A percentile compares a stretch with the other conserved stretches of the same genome.
Conservation (phyloP, 2,888 invertebrate species). For the Axea sp. region DNA sequence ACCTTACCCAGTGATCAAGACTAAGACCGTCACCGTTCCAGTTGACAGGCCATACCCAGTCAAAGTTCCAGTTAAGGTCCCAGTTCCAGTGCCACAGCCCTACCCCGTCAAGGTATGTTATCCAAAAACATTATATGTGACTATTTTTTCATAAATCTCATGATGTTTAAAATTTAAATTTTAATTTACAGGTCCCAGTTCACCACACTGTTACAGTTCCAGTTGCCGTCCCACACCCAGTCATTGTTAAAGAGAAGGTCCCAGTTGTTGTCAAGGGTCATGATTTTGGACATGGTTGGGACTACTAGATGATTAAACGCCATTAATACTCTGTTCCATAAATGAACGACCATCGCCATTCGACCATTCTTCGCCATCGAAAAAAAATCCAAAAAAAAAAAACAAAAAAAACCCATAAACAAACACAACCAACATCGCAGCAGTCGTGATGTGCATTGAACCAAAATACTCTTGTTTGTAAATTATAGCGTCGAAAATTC, state of each 20-base stretch:
- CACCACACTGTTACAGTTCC: conserved; percentile 80
- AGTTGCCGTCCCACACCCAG: conserved; percentile 82
- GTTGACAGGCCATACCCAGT: conserved; percentile 81
- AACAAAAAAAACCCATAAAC: no score
- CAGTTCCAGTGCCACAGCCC: conserved; percentile 80
- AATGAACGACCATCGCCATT: conserved; percentile 29
- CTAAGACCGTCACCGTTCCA: conserved; percentile 78
- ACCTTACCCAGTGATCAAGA: conserved; percentile 79
- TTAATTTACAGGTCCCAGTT: conserved; percentile 75
- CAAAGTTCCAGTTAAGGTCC: conserved; percentile 81
- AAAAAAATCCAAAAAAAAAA: conserved; percentile 5
- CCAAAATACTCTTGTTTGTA: conserved; percentile 69
- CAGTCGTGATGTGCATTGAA: conserved; percentile 67
- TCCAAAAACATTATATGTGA: no score
- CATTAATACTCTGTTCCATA: conserved; percentile 4
- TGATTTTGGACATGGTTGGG: conserved; percentile 61
- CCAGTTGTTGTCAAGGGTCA: conserved; percentile 72
- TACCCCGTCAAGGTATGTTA: conserved; percentile 80
- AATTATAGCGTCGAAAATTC: conserved; percentile 68
- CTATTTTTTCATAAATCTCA: no score
- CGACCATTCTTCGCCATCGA: conserved; percentile 27
- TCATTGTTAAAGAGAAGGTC: conserved; percentile 79
- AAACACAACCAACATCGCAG: conserved; percentile 51
- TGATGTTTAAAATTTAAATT: no score
- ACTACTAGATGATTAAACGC: conserved; percentile 24